Evolutionary conservation across 2,888 invertebrate genomes (phyloP).

Genomic region (Lycophotia porphyrea): DNA sequence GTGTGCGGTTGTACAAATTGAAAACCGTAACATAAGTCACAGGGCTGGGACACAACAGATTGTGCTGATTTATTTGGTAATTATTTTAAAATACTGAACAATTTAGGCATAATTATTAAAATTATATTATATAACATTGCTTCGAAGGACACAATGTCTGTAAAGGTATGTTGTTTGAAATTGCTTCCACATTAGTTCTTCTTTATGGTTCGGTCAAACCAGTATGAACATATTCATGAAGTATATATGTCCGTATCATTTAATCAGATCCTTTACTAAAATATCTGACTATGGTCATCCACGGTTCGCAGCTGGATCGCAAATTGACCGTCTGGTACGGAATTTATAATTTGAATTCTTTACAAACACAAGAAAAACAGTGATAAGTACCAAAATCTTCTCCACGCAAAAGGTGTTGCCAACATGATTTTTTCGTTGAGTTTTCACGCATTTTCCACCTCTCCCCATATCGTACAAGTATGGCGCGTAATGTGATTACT

Average conservation of each 20-base stretch:
- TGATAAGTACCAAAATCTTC: constrained; percentile 10
- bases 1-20: constrained; percentile 40
- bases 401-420: not conserved
- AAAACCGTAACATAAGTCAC: constrained; percentile 37
- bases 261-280: not conserved
- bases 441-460: constrained; percentile 20
- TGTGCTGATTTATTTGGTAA: constrained; percentile 53
- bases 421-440: constrained; percentile 32
- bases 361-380: not conserved
- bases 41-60: constrained; percentile 31
- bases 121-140: constrained; percentile 1
- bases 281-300: not conserved
- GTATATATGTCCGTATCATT: not conserved
- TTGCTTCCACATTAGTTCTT: not conserved
- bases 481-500: constrained; percentile 50
- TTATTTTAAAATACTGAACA: constrained; percentile 34
- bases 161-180: not conserved
- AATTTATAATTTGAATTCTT: not conserved
- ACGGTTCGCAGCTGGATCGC: not conserved
- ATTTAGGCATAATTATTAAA: constrained; percentile 20
- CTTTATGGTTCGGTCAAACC: not conserved
- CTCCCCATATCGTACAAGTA: constrained; percentile 11
- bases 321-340: not conserved
- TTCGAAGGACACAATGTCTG: not conserved
- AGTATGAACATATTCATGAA: not conserved